Conservation (phyloP, 2,888 invertebrate genomes). For the Leptothorax acervorum region DNA sequence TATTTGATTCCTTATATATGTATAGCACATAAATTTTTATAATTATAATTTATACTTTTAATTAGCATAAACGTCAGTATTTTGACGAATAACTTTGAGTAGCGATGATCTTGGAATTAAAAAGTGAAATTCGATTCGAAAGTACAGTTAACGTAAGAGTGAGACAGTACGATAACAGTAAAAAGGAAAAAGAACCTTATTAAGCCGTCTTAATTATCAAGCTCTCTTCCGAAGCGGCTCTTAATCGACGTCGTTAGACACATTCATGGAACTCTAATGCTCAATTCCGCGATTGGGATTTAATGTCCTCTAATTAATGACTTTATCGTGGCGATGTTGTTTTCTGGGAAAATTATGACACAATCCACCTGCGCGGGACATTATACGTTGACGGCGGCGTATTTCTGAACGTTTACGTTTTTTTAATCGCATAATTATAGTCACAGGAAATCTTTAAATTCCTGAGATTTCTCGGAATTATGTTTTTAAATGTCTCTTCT, state of each 20-base stretch:
- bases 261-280: conserved; percentile 45
- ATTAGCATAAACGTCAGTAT: not conserved
- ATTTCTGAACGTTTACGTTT: conserved; percentile 36
- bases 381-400: conserved; percentile 38
- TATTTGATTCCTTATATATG: not conserved
- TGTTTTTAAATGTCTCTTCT: not conserved
- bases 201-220: conserved; percentile 60
- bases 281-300: conserved; percentile 65
- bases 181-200: conserved; percentile 8
- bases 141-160: not conserved
- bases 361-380: conserved; percentile 40
- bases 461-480: not conserved
- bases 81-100: not conserved
- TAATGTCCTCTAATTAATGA: conserved; percentile 72
- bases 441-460: not conserved
- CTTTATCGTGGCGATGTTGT: conserved; percentile 64
- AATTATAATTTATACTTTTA: not conserved
- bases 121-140: not conserved
- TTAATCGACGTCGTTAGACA: conserved; percentile 54
- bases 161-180: not conserved
- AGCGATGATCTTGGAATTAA: not conserved
- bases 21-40: not conserved
- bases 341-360: conserved; percentile 64
- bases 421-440: conserved; percentile 1
- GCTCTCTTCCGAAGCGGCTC: conserved; percentile 42